phyloP scores from a whole-genome alignment of 2,888 invertebrate genomes.

The Herminia tarsipennalis region DNA sequence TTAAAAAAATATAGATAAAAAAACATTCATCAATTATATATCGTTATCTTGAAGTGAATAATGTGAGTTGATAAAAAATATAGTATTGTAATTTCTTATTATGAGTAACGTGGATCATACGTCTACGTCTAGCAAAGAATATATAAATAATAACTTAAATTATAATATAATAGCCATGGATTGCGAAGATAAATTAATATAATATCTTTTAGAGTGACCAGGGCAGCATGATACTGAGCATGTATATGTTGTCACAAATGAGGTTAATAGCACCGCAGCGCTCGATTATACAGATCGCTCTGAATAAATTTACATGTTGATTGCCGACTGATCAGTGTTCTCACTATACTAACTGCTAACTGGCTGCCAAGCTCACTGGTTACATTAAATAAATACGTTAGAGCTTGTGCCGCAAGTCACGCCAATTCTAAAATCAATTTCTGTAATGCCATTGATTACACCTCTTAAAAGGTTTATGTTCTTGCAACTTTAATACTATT shows the following conservation, averaged over 20 bases:
- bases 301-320: conserved; percentile 83
- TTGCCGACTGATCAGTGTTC: conserved; percentile 74
- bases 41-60: too few relatives aligned
- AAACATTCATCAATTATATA: too few relatives aligned
- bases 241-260: conserved; percentile 68
- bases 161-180: not conserved
- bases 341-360: conserved; percentile 70
- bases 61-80: too few relatives aligned
- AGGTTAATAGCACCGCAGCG: conserved; percentile 76
- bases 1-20: too few relatives aligned
- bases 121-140: too few relatives aligned
- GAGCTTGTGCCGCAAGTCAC: conserved; percentile 43
- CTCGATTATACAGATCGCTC: conserved; percentile 77
- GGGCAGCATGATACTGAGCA: conserved; percentile 66
- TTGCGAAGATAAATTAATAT: conserved; percentile 58
- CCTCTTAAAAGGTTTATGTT: conserved; percentile 13
- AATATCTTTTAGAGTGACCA: conserved; percentile 60
- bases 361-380: conserved; percentile 58
- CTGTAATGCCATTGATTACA: conserved; percentile 37
- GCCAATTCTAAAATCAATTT: conserved; percentile 55
- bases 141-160: not conserved
- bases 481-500: too few relatives aligned
- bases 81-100: too few relatives aligned
- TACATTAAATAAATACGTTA: conserved; percentile 63
- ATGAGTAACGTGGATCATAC: too few relatives aligned